Base-by-base conservation (phyloP, 2,113 vertebrate species). In the Oncorhynchus gorbuscha region DNA sequence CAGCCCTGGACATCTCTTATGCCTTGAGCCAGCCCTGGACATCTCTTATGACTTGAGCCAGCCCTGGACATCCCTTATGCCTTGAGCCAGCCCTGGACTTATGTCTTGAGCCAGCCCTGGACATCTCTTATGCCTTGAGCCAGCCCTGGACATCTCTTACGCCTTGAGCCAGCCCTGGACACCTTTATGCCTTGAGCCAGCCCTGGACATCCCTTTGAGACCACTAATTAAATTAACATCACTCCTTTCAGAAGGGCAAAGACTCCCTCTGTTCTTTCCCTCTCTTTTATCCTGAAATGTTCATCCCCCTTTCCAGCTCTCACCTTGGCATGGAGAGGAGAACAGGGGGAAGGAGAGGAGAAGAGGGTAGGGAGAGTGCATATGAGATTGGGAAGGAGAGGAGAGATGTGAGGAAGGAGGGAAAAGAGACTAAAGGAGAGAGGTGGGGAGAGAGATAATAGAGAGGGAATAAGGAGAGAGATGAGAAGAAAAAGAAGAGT, bases 241-340 rank as follows among this genome's bases (percentile, higher is more conserved):
- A 55, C 45, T 48, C n/a, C 35, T 45, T 45, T 39, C 4, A 35
- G 20, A 70, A 70, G 39, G 69, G 35, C 11, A 5, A 24, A 14
- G 7, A 13, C 69, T n/a, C 69, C 18, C 39, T 49, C 69, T 45
- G 20, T 24, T 48, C n/a, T 70, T 70, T 24, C 3, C n/a, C 39
- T 70, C n/a, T 39, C 28, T 76, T 76, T 76, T 28, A 32, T 61
- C 11, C 26, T 74, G 35, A 61, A 13, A 55, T 55, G 49, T 39
- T 30, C 39, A 8, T 55, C 24, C n/a, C 7, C n/a, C 8, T 39
- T 5, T 62, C n/a, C n/a, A 14, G 75, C 55, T 48, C n/a, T 62
- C 30, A 76, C 55, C 30, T 39, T 59, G 28, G 32, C 32, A 12
- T 12, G 8, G 13, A 14, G 65, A 67, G 65, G 65, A 30, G 65